Evolutionary conservation across 2,888 invertebrate genomes (phyloP).

Genomic region (Drosophila longiperda): DNA sequence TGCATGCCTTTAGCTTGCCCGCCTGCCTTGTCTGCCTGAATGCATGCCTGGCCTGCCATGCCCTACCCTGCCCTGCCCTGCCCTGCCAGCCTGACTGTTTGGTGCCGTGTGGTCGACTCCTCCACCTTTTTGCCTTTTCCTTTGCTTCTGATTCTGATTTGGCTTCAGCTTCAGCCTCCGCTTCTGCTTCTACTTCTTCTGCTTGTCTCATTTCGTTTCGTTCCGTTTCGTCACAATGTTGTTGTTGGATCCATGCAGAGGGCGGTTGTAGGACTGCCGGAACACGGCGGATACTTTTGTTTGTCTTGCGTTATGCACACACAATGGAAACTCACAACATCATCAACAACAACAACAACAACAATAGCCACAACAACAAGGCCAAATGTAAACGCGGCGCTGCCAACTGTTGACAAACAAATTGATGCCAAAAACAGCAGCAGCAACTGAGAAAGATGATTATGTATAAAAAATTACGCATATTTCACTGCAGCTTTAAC

Average conservation of each 20-base stretch:
- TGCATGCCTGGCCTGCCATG: conserved; percentile 48
- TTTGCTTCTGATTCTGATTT: background rate
- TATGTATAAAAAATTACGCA: background rate
- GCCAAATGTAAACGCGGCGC: conserved; percentile 23
- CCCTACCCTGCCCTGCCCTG: background rate
- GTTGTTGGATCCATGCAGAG: conserved; percentile 19
- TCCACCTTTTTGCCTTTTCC: background rate
- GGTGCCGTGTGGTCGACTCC: conserved; percentile 22
- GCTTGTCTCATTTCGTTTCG: conserved; percentile 12
- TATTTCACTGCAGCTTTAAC: conserved; percentile 16
- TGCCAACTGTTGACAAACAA: conserved; percentile 60
- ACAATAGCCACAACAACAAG: conserved; percentile 22
- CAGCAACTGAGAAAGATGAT: background rate
- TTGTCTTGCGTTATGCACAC: conserved; percentile 34
- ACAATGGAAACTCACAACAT: conserved; percentile 31
- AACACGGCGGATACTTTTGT: conserved; percentile 38
- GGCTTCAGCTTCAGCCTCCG: background rate
- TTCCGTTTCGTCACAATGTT: conserved; percentile 34
- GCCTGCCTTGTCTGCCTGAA: conserved; percentile 21
- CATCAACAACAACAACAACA: conserved; percentile 15
- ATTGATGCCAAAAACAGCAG: conserved; percentile 33
- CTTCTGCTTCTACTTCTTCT: background rate
- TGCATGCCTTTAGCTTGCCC: conserved; percentile 49
- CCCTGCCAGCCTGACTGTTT: conserved; percentile 5
- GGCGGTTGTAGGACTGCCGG: conserved; percentile 37